phyloP scores from a whole-genome alignment of 2,888 invertebrate species.

The Machimus rusticus region DNA sequence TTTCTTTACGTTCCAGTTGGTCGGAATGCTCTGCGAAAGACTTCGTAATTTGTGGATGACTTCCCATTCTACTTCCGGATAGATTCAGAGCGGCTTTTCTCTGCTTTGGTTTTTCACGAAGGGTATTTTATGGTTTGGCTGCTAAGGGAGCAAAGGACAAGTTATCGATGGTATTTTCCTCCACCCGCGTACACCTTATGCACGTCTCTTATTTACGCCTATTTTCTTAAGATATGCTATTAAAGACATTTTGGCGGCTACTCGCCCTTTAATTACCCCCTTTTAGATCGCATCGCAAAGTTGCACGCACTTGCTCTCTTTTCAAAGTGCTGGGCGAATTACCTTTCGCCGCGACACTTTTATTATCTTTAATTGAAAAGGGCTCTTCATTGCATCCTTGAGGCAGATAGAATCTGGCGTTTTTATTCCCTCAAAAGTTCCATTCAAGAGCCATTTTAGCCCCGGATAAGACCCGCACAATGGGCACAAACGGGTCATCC shows the following conservation, averaged over 20 bases:
- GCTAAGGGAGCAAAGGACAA: not conserved
- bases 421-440: not conserved
- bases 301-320: not conserved
- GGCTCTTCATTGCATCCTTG: not conserved
- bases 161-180: not conserved
- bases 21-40: not conserved
- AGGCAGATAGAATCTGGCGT: not conserved
- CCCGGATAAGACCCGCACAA: not conserved
- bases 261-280: not conserved
- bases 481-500: not conserved
- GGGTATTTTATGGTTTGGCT: not conserved
- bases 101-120: not conserved
- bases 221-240: not conserved
- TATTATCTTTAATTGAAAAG: not conserved
- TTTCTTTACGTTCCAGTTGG: not conserved
- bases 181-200: not conserved
- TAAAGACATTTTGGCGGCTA: not conserved
- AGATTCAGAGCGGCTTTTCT: not conserved
- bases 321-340: not conserved
- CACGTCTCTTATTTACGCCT: not conserved
- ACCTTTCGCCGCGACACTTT: not conserved
- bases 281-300: not conserved
- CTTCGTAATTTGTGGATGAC: not conserved
- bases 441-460: not conserved
- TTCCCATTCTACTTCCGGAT: not conserved